phyloP scores from a whole-genome alignment of 1,140 invertebrate genomes.

The Plodia interpunctella region DNA sequence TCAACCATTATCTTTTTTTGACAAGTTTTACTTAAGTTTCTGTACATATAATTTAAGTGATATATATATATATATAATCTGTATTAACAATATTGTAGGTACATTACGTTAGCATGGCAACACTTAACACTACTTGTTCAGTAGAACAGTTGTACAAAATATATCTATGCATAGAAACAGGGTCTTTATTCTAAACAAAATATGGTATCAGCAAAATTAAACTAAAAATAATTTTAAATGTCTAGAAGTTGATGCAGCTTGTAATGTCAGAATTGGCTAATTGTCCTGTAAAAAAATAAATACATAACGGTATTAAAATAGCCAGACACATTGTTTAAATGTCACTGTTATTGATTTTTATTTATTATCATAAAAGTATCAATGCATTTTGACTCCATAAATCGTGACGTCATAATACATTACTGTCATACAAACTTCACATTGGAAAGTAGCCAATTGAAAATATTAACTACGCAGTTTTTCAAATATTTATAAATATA shows the following conservation, averaged over 20 bases:
- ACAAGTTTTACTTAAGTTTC: conserved; percentile 10
- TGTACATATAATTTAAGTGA: conserved; percentile 17
- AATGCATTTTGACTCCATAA: no score
- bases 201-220: background rate
- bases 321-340: no score
- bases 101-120: conserved; percentile 17
- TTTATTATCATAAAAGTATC: no score
- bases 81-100: conserved; percentile 24
- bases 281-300: no score
- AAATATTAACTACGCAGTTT: background rate
- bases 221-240: background rate
- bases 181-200: conserved; percentile 9
- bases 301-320: no score
- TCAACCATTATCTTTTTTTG: background rate
- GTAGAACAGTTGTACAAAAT: conserved; percentile 32
- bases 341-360: no score
- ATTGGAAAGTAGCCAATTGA: no score
- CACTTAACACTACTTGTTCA: conserved; percentile 8
- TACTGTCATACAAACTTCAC: no score
- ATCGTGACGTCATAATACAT: no score
- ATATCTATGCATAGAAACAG: conserved; percentile 19
- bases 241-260: background rate
- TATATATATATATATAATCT: background rate
- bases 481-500: background rate
- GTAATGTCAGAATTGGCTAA: no score